A percentile compares a stretch with the other conserved stretches of the same genome.
phyloP scores from a whole-genome alignment of 2,113 vertebrate species.

The Recurvirostra avosetta region DNA sequence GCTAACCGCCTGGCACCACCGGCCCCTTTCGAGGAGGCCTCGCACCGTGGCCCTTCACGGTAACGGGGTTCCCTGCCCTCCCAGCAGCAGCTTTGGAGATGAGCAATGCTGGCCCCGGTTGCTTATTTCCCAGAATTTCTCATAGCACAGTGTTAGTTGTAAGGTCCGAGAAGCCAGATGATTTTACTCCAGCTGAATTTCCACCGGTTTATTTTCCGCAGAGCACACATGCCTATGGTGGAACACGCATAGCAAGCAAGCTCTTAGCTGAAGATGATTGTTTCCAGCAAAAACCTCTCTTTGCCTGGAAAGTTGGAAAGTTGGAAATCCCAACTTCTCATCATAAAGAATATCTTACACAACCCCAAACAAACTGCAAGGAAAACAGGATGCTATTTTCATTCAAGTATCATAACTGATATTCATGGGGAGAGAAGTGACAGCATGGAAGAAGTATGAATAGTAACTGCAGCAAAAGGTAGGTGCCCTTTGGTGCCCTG shows the following conservation, averaged over 20 bases:
- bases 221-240: fast-evolving
- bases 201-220: not conserved
- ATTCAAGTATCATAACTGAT: not conserved
- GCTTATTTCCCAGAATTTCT: not conserved
- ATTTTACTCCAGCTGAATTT: not conserved
- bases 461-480: not conserved
- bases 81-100: not conserved
- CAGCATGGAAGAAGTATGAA: not conserved
- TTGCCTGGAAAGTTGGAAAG: not conserved
- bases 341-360: not conserved
- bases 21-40: not conserved
- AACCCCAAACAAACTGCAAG: not conserved
- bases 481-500: not conserved
- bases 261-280: not conserved
- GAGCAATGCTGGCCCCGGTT: fast-evolving
- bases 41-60: fast-evolving
- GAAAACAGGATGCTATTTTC: not conserved
- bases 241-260: fast-evolving
- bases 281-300: not conserved
- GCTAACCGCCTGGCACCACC: fast-evolving
- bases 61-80: not conserved
- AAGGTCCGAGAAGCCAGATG: not conserved
- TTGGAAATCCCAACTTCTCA: not conserved
- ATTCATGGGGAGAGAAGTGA: not conserved
- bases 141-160: not conserved